These are phyloP conservation scores for Entomobrya proxima DNA, from an alignment of 2,888 invertebrate species.

Conservation along the genomic window DNA sequence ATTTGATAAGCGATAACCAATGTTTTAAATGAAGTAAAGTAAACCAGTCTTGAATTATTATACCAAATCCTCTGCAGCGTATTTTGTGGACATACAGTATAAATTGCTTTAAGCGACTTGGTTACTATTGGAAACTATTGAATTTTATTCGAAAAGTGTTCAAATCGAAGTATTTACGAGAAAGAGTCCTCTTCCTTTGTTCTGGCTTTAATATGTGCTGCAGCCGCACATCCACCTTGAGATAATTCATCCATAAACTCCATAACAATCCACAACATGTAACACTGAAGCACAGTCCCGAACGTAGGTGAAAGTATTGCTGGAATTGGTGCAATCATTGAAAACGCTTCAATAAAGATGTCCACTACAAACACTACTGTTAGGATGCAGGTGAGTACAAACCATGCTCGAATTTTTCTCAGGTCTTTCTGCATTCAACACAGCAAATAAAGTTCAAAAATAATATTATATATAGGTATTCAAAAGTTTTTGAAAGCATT, in stretches of 20 bases:
- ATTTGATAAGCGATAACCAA: no score
- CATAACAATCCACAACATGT: slow-evolving; percentile 65
- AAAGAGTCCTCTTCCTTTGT: slow-evolving; percentile 32
- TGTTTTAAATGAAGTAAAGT: no score
- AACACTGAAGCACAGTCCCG: slow-evolving; percentile 51
- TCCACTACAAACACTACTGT: slow-evolving; percentile 62
- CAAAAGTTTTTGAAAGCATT: no score
- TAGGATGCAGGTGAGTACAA: slow-evolving; percentile 57
- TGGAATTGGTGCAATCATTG: slow-evolving; percentile 26
- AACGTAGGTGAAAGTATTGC: slow-evolving; percentile 54
- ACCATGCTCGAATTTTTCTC: slow-evolving; percentile 52
- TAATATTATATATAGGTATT: no score
- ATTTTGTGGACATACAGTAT: no score
- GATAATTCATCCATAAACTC: slow-evolving; percentile 61
- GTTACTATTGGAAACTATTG: no score
- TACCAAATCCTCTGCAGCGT: no score
- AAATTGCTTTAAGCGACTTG: no score
- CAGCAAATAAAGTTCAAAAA: not conserved
- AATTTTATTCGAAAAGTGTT: no score
- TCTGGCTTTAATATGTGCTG: slow-evolving; percentile 29
- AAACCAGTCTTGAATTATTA: no score
- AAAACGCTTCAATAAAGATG: slow-evolving; percentile 62
- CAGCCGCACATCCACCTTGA: slow-evolving; percentile 39
- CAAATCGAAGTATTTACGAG: not conserved
- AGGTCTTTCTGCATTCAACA: slow-evolving; percentile 64